Evolutionary conservation across 2,888 invertebrate genomes (phyloP).

Genomic region (Orthonychiurus folsomi): DNA sequence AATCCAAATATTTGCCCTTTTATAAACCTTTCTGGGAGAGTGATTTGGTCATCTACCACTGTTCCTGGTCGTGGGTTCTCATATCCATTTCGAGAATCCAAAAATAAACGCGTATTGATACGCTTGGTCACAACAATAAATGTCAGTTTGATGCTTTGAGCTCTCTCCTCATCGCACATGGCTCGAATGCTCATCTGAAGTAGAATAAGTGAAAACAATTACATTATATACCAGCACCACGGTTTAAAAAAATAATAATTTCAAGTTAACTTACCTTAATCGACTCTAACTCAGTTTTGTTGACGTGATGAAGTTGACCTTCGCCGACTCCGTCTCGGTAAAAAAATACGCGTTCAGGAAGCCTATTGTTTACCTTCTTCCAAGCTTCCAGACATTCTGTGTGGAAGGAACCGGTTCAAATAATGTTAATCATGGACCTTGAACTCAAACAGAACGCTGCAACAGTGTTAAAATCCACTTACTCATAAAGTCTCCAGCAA

Average conservation of each 20-base stretch:
- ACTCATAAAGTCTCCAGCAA: conserved; percentile 21
- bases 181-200: conserved; percentile 8
- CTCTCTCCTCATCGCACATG: neutral
- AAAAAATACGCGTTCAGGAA: conserved; percentile 65
- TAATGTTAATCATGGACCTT: neutral
- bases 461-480: conserved; percentile 8
- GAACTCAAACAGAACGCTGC: neutral
- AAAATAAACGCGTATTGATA: conserved; percentile 53
- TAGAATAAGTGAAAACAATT: too few species aligned
- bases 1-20: too few species aligned
- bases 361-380: conserved; percentile 44
- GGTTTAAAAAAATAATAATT: neutral
- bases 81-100: neutral
- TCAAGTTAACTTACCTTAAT: conserved; percentile 41
- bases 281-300: conserved; percentile 60
- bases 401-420: too few species aligned
- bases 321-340: conserved; percentile 52
- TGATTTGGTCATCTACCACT: conserved; percentile 73
- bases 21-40: conserved; percentile 59
- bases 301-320: conserved; percentile 71
- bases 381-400: conserved; percentile 50
- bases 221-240: too few species aligned
- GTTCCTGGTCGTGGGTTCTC: conserved; percentile 69
- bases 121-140: conserved; percentile 82
- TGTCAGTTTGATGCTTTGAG: conserved; percentile 48